These are phyloP conservation scores for Oostethus manadensis DNA, from an alignment of 2,113 vertebrate genomes.

Conservation along the genomic window DNA sequence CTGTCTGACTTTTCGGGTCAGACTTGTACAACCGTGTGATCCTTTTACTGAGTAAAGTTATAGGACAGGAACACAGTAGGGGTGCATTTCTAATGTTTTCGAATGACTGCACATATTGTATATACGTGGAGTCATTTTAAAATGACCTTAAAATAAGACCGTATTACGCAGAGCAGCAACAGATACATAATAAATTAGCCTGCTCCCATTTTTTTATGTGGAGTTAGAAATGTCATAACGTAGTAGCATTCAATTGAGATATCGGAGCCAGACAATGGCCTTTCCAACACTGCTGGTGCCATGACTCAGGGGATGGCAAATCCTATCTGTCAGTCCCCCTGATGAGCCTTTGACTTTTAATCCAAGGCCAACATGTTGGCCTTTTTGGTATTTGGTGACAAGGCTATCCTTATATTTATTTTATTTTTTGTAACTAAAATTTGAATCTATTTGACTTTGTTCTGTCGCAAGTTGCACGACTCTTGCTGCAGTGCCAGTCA, in stretches of 20 bases:
- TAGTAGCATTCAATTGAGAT: background rate
- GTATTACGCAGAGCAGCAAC: background rate
- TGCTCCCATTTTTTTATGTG: background rate
- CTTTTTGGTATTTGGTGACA: background rate
- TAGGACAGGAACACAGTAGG: no score
- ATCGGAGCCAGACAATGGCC: background rate
- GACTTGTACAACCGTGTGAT: no score
- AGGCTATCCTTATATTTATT: background rate
- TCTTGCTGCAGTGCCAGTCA: no score
- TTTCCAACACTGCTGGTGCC: slow-evolving; percentile 1
- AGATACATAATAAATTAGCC: background rate
- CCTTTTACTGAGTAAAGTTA: no score
- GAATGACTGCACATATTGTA: background rate
- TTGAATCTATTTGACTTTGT: no score
- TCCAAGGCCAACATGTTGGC: slow-evolving; percentile 1
- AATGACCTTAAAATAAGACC: background rate
- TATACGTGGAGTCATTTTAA: no score
- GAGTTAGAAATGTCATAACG: slow-evolving; percentile 4
- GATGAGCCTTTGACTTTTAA: background rate
- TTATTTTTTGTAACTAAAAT: background rate
- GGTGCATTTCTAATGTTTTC: no score
- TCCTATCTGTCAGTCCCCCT: background rate
- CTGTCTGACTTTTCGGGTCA: no score
- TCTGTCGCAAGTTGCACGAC: no score
- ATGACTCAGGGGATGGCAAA: background rate